Percentiles rank a stretch among this genome's conserved stretches.
phyloP scores from a whole-genome alignment of 2,797 vertebrate genomes.

The Dallia pectoralis region DNA sequence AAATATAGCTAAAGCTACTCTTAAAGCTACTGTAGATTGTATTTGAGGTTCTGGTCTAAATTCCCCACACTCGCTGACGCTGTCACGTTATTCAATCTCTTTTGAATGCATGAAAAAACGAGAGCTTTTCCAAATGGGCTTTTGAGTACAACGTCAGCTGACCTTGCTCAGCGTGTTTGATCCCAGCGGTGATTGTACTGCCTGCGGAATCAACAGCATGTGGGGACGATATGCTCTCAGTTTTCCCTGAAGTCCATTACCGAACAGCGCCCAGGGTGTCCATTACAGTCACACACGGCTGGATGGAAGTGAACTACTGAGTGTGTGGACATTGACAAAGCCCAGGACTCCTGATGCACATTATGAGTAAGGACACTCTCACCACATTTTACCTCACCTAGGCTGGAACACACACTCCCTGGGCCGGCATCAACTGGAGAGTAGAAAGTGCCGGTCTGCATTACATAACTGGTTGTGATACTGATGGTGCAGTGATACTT shows the following conservation, averaged over 20 bases:
- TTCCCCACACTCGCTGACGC: no score
- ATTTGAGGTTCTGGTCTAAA: no score
- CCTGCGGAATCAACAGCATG: conserved; percentile 13
- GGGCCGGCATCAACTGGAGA: neutral
- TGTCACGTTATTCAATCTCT: neutral
- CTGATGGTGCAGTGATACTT: neutral
- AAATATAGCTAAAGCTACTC: no score
- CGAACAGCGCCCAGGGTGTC: conserved; percentile 9
- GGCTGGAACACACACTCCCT: neutral
- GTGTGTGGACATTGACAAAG: conserved; percentile 24
- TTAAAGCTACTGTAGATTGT: no score
- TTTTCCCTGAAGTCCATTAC: conserved; percentile 35
- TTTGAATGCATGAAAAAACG: neutral
- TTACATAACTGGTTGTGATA: neutral
- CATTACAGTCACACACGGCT: conserved; percentile 19
- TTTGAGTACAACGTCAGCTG: conserved; percentile 5
- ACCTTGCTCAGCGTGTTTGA: conserved; percentile 24
- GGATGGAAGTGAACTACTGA: conserved; percentile 12
- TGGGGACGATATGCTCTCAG: conserved; percentile 10
- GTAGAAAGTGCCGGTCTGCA: neutral
- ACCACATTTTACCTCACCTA: neutral
- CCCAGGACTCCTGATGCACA: conserved; percentile 16
- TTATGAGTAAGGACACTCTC: neutral
- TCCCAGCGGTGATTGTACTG: neutral
- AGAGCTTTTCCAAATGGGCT: conserved; percentile 5